Conservation (phyloP, 2,888 invertebrate species). For the Drosophila mayaguana region DNA sequence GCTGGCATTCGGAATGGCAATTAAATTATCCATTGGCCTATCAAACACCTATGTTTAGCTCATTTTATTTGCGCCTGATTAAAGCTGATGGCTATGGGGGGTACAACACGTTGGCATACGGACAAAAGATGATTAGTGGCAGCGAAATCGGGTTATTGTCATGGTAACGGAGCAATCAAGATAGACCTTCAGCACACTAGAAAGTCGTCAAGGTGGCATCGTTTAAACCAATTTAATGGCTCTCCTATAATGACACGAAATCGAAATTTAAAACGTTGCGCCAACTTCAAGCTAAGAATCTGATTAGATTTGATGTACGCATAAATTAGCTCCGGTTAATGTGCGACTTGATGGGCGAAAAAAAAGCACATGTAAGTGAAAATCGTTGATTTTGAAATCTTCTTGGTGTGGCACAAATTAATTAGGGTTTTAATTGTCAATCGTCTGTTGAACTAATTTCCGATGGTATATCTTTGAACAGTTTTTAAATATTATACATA, state of each 20-base stretch:
- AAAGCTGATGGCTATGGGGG: slow-evolving; percentile 41
- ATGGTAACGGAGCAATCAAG: slow-evolving; percentile 31
- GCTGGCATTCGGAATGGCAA: slow-evolving; percentile 63
- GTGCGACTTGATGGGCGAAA: background rate
- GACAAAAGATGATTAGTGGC: slow-evolving; percentile 53
- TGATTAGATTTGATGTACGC: slow-evolving; percentile 1
- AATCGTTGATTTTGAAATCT: background rate
- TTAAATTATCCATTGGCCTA: slow-evolving; percentile 46
- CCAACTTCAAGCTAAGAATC: slow-evolving; percentile 18
- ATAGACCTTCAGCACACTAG: slow-evolving; percentile 24
- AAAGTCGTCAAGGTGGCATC: slow-evolving; percentile 16
- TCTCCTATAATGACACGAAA: slow-evolving; percentile 4
- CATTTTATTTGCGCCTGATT: slow-evolving; percentile 65
- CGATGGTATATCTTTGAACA: background rate
- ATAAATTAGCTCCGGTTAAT: background rate
- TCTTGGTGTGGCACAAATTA: background rate
- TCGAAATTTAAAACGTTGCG: slow-evolving; percentile 1
- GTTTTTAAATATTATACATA: too few species aligned
- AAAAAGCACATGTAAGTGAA: slow-evolving; percentile 5
- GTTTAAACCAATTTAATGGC: slow-evolving; percentile 4
- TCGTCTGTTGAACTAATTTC: background rate
- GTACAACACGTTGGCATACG: slow-evolving; percentile 32
- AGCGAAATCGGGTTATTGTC: slow-evolving; percentile 49
- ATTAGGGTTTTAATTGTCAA: background rate
- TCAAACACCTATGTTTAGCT: slow-evolving; percentile 36